phyloP scores from a whole-genome alignment of 2,797 vertebrate genomes.

The Lacerta agilis region DNA sequence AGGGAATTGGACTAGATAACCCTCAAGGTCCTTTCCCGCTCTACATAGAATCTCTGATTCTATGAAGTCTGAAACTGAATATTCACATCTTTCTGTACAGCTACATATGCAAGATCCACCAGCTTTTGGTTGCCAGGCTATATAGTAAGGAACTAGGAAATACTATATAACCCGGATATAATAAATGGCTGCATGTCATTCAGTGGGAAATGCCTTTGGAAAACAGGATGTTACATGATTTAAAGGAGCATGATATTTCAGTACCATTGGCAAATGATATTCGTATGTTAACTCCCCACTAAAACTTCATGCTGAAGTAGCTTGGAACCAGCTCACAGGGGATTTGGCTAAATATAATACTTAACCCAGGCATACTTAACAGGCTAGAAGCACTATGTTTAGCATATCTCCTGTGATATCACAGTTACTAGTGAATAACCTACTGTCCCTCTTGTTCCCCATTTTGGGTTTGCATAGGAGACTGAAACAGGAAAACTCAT shows the following conservation, averaged over 20 bases:
- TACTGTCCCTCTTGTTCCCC: not conserved
- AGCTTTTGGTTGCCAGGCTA: not conserved
- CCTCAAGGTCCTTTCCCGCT: no score
- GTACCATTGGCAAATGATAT: not conserved
- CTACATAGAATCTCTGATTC: no score
- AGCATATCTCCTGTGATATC: conserved; percentile 31
- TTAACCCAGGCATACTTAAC: conserved; percentile 49
- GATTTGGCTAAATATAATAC: conserved; percentile 66
- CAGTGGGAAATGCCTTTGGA: not conserved
- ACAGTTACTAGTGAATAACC: not conserved
- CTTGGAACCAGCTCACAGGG: conserved; percentile 23
- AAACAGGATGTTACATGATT: conserved; percentile 8
- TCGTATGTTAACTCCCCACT: conserved; percentile 28
- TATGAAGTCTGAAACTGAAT: not conserved
- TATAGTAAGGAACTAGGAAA: not conserved
- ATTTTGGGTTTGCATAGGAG: not conserved
- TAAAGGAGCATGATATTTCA: conserved; percentile 5
- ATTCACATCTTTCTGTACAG: not conserved
- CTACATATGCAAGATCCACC: not conserved
- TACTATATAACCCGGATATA: accelerated
- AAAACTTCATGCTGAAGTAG: conserved; percentile 49
- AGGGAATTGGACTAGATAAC: no score
- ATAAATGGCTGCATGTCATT: accelerated
- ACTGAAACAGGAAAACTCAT: conserved; percentile 6
- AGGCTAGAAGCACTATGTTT: conserved; percentile 58